Base-by-base conservation (phyloP, 2,797 vertebrate genomes). In the Threskiornis aethiopicus region DNA sequence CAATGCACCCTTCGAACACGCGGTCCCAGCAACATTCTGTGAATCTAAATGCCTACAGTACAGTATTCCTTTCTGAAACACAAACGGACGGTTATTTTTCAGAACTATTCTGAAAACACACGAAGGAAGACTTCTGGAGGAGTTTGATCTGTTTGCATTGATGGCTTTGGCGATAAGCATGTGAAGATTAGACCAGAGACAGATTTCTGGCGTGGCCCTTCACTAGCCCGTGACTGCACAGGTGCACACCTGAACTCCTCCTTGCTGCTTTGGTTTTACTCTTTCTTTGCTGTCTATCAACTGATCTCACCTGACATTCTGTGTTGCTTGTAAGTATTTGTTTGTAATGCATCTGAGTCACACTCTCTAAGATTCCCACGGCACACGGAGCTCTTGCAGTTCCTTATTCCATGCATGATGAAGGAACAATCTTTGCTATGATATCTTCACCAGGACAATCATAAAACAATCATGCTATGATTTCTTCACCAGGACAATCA, bases 381-480 rank as follows among this genome's bases (percentile, higher is more conserved):
- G 72, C 1, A 3, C 49, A 15, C 0, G 0, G 5, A 72, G 9
- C 70, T 29, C 78, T 39, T 24, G 14, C 16, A 66, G 49, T 4
- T 76, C 65, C 35, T 65, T 22, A 10, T 10, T 49, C 71, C 13
- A 10, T 41, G 33, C 18, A 24, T 5, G 25, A 51, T 3, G 22
- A 39, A 72, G 85, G 72, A 87, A 89, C 57, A 51, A 73, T 4
- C 49, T 67, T 21, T 66, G 55, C 81, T 69, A 17, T 3, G 42
- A 10, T 22, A 52, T 9, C 78, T 41, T 64, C 80, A 70, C 20
- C 29, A 76, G 51, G 51, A 46, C 26, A 58, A 69, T 16, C 62
- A 26, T 4, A 51, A 47, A 55, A 47, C 26, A n/a, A n/a, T n/a
- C n/a, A n/a, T n/a, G n/a, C n/a, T n/a, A n/a, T n/a, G n/a, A n/a